phyloP scores from a whole-genome alignment of 2,113 vertebrate species.

The Aegotheles bennettii region DNA sequence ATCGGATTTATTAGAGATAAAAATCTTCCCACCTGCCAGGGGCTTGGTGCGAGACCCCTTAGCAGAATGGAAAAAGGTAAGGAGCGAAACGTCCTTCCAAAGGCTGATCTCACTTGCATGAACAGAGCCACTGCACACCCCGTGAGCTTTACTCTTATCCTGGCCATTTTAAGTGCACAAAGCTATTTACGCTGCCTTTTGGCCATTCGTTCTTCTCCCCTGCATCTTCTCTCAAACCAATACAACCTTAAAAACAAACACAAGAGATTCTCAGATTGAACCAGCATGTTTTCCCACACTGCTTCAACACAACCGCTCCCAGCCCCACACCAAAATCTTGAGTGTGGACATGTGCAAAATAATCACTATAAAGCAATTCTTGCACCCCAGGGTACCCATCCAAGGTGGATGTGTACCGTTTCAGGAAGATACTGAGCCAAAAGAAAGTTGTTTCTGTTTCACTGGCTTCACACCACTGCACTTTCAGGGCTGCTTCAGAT shows the following conservation, averaged over 20 bases:
- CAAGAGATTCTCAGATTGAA: not conserved
- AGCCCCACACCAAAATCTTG: not conserved
- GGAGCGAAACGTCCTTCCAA: not conserved
- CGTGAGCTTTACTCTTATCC: not conserved
- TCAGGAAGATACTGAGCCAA: not conserved
- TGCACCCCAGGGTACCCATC: no score
- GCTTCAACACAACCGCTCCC: not conserved
- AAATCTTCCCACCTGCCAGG: no score
- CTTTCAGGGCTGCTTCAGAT: not conserved
- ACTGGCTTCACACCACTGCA: not conserved
- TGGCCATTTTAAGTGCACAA: not conserved
- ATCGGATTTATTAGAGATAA: not conserved
- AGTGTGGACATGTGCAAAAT: not conserved
- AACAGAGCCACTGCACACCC: not conserved
- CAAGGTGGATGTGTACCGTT: not conserved
- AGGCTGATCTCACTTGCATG: not conserved
- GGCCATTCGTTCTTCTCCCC: not conserved
- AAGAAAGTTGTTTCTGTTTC: not conserved
- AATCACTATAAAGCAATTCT: not conserved
- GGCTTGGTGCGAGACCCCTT: not conserved
- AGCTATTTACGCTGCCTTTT: not conserved
- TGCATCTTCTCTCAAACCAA: not conserved
- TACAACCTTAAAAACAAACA: not conserved
- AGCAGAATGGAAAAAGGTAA: not conserved
- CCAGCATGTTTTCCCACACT: not conserved